phyloP scores from a whole-genome alignment of 2,888 invertebrate species.

The Drosophila niveifrons region DNA sequence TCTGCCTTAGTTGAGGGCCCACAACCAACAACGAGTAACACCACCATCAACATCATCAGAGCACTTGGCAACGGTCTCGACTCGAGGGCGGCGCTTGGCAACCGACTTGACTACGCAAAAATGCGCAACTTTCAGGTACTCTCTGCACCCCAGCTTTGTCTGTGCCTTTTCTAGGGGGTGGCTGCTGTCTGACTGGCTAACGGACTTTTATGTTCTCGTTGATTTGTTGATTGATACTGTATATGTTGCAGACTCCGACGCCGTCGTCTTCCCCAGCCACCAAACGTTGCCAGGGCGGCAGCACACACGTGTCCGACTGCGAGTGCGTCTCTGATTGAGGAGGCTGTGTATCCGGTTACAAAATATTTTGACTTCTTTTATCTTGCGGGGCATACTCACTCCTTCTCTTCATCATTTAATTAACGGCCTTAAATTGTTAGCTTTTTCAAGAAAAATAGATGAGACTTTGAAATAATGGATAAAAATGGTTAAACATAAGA shows the following conservation, averaged over 20 bases:
- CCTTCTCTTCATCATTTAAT: constrained; percentile 65
- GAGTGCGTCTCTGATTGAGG: constrained; percentile 57
- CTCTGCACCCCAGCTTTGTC: neutral
- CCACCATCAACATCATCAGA: constrained; percentile 26
- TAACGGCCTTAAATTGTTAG: constrained; percentile 56
- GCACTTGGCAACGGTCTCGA: constrained; percentile 41
- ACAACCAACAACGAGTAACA: neutral
- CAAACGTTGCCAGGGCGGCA: constrained; percentile 48
- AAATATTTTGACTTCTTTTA: constrained; percentile 82
- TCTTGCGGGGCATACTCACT: constrained; percentile 36
- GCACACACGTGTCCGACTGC: constrained; percentile 60
- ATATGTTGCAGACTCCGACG: constrained; percentile 53
- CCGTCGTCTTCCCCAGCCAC: constrained; percentile 17
- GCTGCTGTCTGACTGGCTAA: constrained; percentile 72
- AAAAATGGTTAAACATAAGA: neutral
- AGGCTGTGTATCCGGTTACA: constrained; percentile 77
- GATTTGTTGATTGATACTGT: constrained; percentile 72
- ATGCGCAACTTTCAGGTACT: constrained; percentile 34
- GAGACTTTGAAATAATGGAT: neutral
- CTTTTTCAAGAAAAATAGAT: neutral
- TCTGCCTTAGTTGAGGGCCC: constrained; percentile 30
- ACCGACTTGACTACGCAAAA: constrained; percentile 35
- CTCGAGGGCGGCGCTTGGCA: constrained; percentile 65
- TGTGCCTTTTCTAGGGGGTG: constrained; percentile 47
- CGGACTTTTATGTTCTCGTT: constrained; percentile 36